Evolutionary conservation across 2,888 invertebrate genomes (phyloP).

Genomic region (Notodonta ziczac): DNA sequence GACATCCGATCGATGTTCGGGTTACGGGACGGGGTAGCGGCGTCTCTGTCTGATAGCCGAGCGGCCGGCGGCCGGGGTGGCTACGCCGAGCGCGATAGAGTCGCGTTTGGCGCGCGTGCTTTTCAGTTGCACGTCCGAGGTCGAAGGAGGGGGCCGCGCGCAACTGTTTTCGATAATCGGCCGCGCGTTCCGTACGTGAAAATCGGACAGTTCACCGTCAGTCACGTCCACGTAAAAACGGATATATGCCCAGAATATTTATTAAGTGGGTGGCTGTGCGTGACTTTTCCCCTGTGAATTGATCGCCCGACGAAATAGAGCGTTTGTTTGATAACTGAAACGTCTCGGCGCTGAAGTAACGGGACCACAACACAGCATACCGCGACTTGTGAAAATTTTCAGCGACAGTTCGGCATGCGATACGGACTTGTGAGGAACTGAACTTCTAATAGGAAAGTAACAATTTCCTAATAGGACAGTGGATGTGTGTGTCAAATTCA

Average conservation of each 20-base stretch:
- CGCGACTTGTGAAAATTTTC: conserved; percentile 41
- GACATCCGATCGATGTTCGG: conserved; percentile 73
- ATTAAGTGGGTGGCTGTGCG: conserved; percentile 85
- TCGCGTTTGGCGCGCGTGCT: conserved; percentile 82
- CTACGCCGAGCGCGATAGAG: conserved; percentile 79
- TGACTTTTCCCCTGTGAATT: conserved; percentile 83
- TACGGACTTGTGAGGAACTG: conserved; percentile 27
- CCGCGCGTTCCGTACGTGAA: conserved; percentile 84
- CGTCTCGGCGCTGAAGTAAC: conserved; percentile 50
- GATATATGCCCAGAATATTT: conserved; percentile 87
- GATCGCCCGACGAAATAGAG: conserved; percentile 76
- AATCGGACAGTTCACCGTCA: conserved; percentile 80
- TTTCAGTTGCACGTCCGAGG: conserved; percentile 83
- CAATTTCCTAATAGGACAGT: conserved; percentile 32
- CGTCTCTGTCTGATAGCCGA: conserved; percentile 69
- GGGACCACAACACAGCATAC: conserved; percentile 15
- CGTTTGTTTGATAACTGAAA: conserved; percentile 76
- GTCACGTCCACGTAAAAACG: conserved; percentile 85
- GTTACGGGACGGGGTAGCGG: conserved; percentile 55
- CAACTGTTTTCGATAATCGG: conserved; percentile 84
- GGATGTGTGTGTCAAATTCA: conserved; percentile 37
- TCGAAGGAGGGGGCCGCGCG: conserved; percentile 82
- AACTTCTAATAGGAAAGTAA: conserved; percentile 24
- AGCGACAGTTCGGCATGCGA: conserved; percentile 27
- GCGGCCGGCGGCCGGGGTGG: conserved; percentile 56